These are phyloP conservation scores for Dicyema japonicum DNA, from an alignment of 1,140 invertebrate species.

Conservation along the genomic window DNA sequence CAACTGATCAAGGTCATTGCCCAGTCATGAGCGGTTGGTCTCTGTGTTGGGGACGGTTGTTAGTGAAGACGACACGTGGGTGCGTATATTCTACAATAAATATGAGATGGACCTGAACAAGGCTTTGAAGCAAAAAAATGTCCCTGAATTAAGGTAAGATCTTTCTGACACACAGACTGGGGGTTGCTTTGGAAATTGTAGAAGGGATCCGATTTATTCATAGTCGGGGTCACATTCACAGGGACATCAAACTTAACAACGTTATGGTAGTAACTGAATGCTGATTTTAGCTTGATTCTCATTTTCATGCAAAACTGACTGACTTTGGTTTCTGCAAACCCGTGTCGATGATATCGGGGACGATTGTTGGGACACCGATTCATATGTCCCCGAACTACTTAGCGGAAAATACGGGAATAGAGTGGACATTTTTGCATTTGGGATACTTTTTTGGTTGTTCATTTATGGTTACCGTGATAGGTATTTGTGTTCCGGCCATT, in stretches of 20 bases:
- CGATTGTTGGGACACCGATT: constrained; percentile 32
- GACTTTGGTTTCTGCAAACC: constrained; percentile 65
- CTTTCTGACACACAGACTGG: constrained; percentile 11
- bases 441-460: constrained; percentile 61
- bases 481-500: constrained; percentile 49
- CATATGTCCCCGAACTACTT: constrained; percentile 66
- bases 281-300: constrained; percentile 28
- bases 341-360: constrained; percentile 50
- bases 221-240: constrained; percentile 44
- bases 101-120: too few relatives aligned
- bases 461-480: too few relatives aligned
- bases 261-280: constrained; percentile 28
- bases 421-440: constrained; percentile 62
- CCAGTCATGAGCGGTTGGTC: too few relatives aligned
- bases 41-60: too few relatives aligned
- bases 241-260: constrained; percentile 62
- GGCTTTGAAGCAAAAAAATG: too few relatives aligned
- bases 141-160: too few relatives aligned
- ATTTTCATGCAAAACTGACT: constrained; percentile 42
- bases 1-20: constrained; percentile 1
- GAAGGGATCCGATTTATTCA: constrained; percentile 43
- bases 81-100: too few relatives aligned
- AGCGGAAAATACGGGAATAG: constrained; percentile 43
- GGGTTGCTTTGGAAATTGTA: constrained; percentile 39
- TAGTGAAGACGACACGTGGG: too few relatives aligned